Base-by-base conservation (phyloP, 2,113 vertebrate species). In the Pseudois nayaur region DNA sequence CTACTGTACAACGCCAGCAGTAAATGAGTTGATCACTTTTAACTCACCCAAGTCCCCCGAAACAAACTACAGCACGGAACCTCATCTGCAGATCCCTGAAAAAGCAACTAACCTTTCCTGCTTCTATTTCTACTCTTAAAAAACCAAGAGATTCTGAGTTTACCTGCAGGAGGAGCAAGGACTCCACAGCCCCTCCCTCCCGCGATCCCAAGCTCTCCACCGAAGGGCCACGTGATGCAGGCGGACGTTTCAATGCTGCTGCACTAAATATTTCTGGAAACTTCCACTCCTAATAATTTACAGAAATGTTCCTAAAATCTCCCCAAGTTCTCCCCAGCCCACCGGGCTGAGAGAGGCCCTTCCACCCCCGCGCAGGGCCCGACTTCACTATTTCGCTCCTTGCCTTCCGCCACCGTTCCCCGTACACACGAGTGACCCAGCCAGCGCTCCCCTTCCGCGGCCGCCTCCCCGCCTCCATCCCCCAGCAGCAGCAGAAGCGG, bases 181-280 rank as follows among this genome's bases (percentile, higher is more conserved):
- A 97, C 97, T 91, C 97, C 85, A 96, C 97, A 94, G 98, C 98
- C 98, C 99, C 98, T 98, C 98, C 98, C 98, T 98, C 96, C 97
- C 98, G 98, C 97, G 97, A 96, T 98, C 98, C 98, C 98, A 97
- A 98, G 98, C 98, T 98, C 98, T 98, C 98, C 99, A 97, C 98
- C 96, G 96, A 97, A 96, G 98, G 98, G 98, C 98, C 99, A 99
- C 99, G 99, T 99, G 99, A 99, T 98, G 64, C 98, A 97, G 98
- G 98, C 98, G 98, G 98, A 99, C 99, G 98, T 98, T 99, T 99
- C 99, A 98, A 99, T 98, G 98, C 99, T 98, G 99, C 98, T 98
- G 99, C 99, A 99, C 99, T 98, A 98, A 98, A 98, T 98, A 99
- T 99, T 99, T 99, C 99, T 99, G 99, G 99, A 99, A 99, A 99